Evolutionary conservation across 2,797 vertebrate species (phyloP), one percentile per base, ranked within the genome.

Genomic region (Pampus argenteus): DNA sequence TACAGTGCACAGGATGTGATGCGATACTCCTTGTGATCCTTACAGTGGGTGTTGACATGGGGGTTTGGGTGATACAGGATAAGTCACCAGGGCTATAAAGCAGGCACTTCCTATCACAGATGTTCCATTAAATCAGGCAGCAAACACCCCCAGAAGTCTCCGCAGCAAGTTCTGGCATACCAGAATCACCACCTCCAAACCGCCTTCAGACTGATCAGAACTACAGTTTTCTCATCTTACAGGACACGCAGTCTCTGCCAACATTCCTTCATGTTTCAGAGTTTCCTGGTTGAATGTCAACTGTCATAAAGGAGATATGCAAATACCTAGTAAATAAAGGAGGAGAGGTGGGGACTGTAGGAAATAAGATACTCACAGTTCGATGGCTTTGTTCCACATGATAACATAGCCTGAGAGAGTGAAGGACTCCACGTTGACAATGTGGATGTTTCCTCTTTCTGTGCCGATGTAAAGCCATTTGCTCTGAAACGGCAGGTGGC

Each of bases 311-410:
- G 61, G 54, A 58, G 76, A 84, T 68, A 74, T 55, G 78, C 66
- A 71, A 86, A 72, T 23, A 2, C 6, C 0, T 1, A 10, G 52
- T 6, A 34, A 54, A 52, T 4, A 55, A 48, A 36, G 9, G n/a
- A 9, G 42, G 18, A 10, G 47, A 14, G 36, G 23, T 9, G n/a
- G 10, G 5, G 23, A 59, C 17, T 23, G 22, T 38, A 44, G 63
- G 47, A 63, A 81, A 34, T 9, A 15, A 66, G 49, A 96, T n/a
- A n/a, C 98, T 99, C 89, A 99, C 98, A 99, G 95, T 95, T 99
- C 98, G 80, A 99, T 99, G 97, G 98, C 98, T 98, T 99, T 99
- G 96, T 99, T 99, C 98, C 98, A 99, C 98, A 99, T 99, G 93
- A 99, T 98, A 91, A 99, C 97, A 69, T 99, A 99, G 95, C 98